Conservation (phyloP, 2,113 vertebrate genomes). For the Gnathonemus longibarbis region DNA sequence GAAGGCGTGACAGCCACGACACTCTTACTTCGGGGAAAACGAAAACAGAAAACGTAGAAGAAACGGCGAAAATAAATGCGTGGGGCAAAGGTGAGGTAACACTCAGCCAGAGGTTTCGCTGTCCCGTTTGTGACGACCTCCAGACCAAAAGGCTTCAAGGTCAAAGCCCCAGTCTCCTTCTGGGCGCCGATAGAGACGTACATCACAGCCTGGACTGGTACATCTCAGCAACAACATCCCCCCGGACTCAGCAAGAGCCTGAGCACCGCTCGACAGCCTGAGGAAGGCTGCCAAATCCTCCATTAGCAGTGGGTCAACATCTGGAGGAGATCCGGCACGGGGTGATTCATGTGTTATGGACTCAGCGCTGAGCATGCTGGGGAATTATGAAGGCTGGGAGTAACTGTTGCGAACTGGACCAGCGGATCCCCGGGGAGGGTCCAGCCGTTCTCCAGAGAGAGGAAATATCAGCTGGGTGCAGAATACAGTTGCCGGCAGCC, state of each 20-base stretch:
- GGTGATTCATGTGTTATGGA: constrained; percentile 15
- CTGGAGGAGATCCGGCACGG: background rate
- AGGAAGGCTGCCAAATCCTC: background rate
- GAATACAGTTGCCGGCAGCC: constrained; percentile 22
- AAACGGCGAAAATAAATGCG: background rate
- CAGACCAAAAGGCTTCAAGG: background rate
- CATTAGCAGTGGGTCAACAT: constrained; percentile 10
- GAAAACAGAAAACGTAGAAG: background rate
- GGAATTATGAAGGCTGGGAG: constrained; percentile 10
- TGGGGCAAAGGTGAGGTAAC: background rate
- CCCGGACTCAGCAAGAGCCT: background rate
- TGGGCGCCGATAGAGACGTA: background rate
- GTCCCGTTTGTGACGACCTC: background rate
- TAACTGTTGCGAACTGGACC: constrained; percentile 6
- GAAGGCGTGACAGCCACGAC: background rate
- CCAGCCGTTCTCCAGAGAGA: constrained; percentile 16
- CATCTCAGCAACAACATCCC: background rate
- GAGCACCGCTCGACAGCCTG: background rate
- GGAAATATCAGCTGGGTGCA: background rate
- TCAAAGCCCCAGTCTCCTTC: background rate
- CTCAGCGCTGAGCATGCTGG: constrained; percentile 20
- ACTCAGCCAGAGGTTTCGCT: background rate
- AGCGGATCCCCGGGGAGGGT: background rate
- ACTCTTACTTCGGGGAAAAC: background rate
- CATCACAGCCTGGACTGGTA: background rate